Evolutionary conservation across 2,113 vertebrate species (phyloP).

Genomic region (Colaptes auratus): DNA sequence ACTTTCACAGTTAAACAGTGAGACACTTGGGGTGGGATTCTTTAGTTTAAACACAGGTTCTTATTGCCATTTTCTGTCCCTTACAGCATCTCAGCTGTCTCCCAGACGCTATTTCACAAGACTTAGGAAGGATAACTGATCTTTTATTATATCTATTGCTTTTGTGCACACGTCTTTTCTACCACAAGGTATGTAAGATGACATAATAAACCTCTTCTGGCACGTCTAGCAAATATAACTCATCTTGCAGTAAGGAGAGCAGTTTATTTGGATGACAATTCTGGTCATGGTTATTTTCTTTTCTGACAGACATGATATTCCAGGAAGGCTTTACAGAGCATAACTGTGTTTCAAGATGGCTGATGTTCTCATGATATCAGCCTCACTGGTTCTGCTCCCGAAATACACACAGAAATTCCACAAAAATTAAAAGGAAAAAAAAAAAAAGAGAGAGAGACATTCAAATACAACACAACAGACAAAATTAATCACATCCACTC

Average conservation of each 20-base stretch:
- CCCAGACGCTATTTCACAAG: neutral
- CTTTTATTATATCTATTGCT: neutral
- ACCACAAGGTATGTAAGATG: neutral
- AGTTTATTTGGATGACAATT: neutral
- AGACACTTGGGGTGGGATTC: neutral
- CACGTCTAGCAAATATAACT: neutral
- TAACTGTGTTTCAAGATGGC: neutral
- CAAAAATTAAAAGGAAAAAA: neutral
- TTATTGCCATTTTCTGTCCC: neutral
- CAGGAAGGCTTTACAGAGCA: neutral
- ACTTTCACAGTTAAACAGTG: accelerated
- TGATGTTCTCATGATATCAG: accelerated
- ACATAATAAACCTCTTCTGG: neutral
- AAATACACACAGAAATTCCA: neutral
- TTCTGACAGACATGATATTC: neutral
- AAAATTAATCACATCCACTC: neutral
- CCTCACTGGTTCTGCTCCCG: neutral
- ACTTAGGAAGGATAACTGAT: neutral
- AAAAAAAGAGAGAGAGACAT: neutral
- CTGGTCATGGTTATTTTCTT: neutral
- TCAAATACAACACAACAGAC: neutral
- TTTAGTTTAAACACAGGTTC: neutral
- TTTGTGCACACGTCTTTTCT: neutral
- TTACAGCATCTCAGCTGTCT: neutral
- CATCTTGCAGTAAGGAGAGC: neutral